Percentiles rank a stretch among this genome's conserved stretches.
phyloP scores from a whole-genome alignment of 2,797 vertebrate species.

The Pyrrhura leucotis region DNA sequence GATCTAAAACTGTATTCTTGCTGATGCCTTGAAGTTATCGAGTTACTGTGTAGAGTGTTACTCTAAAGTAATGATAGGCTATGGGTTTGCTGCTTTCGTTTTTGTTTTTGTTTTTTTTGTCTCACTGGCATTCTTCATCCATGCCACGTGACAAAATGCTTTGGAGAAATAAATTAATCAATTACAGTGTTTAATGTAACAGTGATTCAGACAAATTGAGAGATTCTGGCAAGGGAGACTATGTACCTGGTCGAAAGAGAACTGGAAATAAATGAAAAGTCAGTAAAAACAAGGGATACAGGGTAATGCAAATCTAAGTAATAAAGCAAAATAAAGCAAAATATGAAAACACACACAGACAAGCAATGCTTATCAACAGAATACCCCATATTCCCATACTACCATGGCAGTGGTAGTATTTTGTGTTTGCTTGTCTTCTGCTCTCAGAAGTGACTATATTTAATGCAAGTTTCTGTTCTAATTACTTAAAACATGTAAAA shows the following conservation, averaged over 20 bases:
- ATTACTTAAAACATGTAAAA: neutral
- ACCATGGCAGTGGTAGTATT: neutral
- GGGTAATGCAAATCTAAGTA: neutral
- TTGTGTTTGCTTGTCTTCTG: neutral
- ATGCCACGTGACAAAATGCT: neutral
- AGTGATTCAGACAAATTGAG: neutral
- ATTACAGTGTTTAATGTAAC: neutral
- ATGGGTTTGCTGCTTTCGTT: neutral
- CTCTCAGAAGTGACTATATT: neutral
- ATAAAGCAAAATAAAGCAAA: neutral
- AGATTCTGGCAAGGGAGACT: neutral
- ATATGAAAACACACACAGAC: neutral
- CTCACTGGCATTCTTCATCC: neutral
- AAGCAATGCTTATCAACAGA: neutral
- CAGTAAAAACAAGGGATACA: neutral
- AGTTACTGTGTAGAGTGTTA: neutral
- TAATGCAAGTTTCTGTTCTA: neutral
- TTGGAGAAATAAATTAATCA: neutral
- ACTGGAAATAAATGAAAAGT: slow-evolving; percentile 3
- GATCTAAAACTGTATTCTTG: neutral
- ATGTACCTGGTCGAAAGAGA: neutral
- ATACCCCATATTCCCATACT: neutral
- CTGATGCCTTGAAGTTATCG: neutral
- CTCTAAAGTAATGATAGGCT: neutral
- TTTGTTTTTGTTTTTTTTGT: neutral